Evolutionary conservation across 2,888 invertebrate genomes (phyloP), one percentile per base, ranked within the genome.

Genomic region (Xanthostigma xanthostigma): DNA sequence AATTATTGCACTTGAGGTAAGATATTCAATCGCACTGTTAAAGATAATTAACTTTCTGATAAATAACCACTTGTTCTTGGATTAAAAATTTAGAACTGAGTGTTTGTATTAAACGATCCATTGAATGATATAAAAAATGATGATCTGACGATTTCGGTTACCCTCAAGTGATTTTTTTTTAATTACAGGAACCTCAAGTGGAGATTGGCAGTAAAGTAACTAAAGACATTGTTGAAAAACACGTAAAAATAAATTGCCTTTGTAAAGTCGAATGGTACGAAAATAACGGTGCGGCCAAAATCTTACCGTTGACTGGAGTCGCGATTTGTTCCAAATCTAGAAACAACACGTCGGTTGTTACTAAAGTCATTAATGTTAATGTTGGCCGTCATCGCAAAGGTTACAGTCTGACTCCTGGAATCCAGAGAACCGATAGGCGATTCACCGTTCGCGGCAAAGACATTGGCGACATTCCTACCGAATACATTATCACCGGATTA

Each of bases 241-340:
- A 71, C 58, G 74, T 78, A 8, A 74, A 73, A 59, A 72, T 80
- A 38, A 74, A 68, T 52, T 74, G 78, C 36, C 71, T 76, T 38
- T 78, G 78, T 61, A 80, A 81, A 69, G 75, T 81, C 8, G 80
- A 81, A 60, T 80, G 78, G 74, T 81, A 76, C 57, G 79, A 79
- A 60, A 75, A 76, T 47, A 72, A 73, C 54, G 75, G 76, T 13
- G 76, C 75, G 34, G 72, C 72, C 6, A 76, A 78, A 60, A 64
- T 76, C 34, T 70, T 75, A 52, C 74, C 76, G 33, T 70, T 81
- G 11, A 72, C 70, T 48, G 81, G 80, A 42, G 63, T 72, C 4
- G 79, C 76, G 34, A 66, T 79, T 12, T 65, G 75, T 36, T 66
- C 71, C 55, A 78, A 69, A 55, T 51, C 54, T 11, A 64, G 72